Base-by-base conservation (phyloP, 30 jellyfish, hydroid and myxozoan species). In the Phacellophora camtschatica region DNA sequence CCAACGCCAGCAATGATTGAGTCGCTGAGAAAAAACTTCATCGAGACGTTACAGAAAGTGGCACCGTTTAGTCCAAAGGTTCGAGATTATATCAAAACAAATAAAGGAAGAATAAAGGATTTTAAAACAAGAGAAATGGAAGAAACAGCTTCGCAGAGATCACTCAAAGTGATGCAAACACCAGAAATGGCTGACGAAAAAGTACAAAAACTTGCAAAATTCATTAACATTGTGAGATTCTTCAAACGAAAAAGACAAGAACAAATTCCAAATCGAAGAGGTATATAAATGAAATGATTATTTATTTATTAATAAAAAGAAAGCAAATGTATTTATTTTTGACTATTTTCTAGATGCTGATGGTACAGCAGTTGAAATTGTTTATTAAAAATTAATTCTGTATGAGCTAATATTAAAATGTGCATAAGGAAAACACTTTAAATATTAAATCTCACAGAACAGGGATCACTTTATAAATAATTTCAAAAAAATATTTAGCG, bases 31-130 rank as follows among this genome's bases (percentile, higher is more conserved):
- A 43, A 71, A 20, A 50, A 80, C 22, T 57, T 80, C 51, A 34
- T 80, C 15, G 54, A 46, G 9, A 74, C 68, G 2, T 31, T 80
- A 69, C 41, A 32, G 61, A 80, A 67, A 34, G 73, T 80, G n/a
- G 91, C 84, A 5, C 91, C 91, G 7, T 80, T 64, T 51, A 80
- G 83, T 51, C n/a, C 43, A 54, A 46, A 55, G 41, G 45, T 80
- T 22, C 66, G 84, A 54, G 53, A 64, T 3, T 64, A 18, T 31
- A 65, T 80, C 48, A 80, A 41, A 18, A 29, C 28, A 46, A 77
- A 77, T 30, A 46, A 9, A 22, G 74, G 29, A 13, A 35, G 72
- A 18, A 35, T 65, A 19, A 46, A 28, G 61, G 20, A 16, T 23
- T 46, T 46, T 46, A 23, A 23, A 16, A 20, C 18, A 28, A 73